Base-by-base conservation (phyloP, 2,797 vertebrate genomes). In the Enoplosus armatus region DNA sequence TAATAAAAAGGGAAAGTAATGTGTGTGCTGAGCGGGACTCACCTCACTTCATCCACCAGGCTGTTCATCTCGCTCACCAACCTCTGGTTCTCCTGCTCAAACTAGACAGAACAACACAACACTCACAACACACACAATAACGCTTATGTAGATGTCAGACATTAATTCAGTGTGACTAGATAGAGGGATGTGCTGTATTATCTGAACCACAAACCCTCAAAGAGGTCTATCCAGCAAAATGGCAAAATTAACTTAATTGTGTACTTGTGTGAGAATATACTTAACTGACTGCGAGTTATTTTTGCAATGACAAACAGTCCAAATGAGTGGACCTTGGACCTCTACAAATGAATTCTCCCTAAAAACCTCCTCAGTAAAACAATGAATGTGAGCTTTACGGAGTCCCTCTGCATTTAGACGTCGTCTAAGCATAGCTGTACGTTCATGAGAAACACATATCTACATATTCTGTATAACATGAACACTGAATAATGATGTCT, bases 41-140 rank as follows among this genome's bases (percentile, higher is more conserved):
- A 99, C 98, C 97, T 97, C 70, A 99, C 98, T 96, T 99, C 98
- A 80, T 99, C 98, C 31, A 97, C 97, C 83, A 99, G 94, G 82
- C 92, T 99, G 92, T 95, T 99, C 98, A 99, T 99, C 88, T 99
- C 98, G 27, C 97, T 96, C 50, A 99, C 96, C 54, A 99, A 91
- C 77, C 97, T 94, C 95, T 98, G 97, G 87, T 99, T 99, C 92
- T 99, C 98, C 91, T 99, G 97, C 83, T 99, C 98, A 84, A 99
- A 99, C 98, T 99, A 90, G 41, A 92, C 54, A 90, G 2, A 89
- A 64, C n/a, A n/a, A n/a, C n/a, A n/a, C n/a, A n/a, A n/a, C n/a
- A 35, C 55, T 79, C 48, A 71, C 16, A 66, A 55, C 3, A 51
- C 33, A 60, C 24, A 37, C 20, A 75, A 4, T 33, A 12, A 64